Evolutionary conservation across 2,888 invertebrate species (phyloP).

Genomic region (Plagiodera versicolora): DNA sequence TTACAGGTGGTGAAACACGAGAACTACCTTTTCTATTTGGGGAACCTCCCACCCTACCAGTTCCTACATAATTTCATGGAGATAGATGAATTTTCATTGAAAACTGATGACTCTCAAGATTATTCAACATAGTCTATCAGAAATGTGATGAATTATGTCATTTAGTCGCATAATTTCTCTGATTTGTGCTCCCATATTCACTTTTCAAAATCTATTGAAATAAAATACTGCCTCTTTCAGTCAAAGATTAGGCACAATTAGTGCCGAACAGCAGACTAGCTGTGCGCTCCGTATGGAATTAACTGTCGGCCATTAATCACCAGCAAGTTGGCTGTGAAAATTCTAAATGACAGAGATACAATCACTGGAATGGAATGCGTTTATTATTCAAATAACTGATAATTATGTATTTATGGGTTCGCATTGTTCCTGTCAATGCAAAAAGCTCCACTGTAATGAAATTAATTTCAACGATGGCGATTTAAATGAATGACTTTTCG

Average conservation of each 20-base stretch:
- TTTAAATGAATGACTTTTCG: conserved; percentile 37
- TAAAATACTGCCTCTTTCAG: conserved; percentile 1
- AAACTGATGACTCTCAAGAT: too few relatives aligned
- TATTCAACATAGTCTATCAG: too few relatives aligned
- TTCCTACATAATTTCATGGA: too few relatives aligned
- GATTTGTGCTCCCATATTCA: background rate
- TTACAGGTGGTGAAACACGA: too few relatives aligned
- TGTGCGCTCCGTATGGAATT: background rate
- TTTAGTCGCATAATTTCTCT: background rate
- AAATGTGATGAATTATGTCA: too few relatives aligned
- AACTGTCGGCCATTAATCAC: conserved; percentile 23
- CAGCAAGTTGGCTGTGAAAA: conserved; percentile 30
- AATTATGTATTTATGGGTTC: conserved; percentile 39
- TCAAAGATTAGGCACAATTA: background rate
- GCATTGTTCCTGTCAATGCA: conserved; percentile 35
- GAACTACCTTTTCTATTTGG: too few relatives aligned
- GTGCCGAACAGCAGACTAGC: background rate
- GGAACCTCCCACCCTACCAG: too few relatives aligned
- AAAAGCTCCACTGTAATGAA: conserved; percentile 39
- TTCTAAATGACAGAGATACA: conserved; percentile 34
- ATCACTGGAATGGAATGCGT: conserved; percentile 34
- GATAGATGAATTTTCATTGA: too few relatives aligned
- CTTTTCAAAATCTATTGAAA: background rate
- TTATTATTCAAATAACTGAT: conserved; percentile 41
- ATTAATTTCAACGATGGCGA: conserved; percentile 40